Conservation (phyloP, 2,113 vertebrate genomes). For the Phycodurus eques region DNA sequence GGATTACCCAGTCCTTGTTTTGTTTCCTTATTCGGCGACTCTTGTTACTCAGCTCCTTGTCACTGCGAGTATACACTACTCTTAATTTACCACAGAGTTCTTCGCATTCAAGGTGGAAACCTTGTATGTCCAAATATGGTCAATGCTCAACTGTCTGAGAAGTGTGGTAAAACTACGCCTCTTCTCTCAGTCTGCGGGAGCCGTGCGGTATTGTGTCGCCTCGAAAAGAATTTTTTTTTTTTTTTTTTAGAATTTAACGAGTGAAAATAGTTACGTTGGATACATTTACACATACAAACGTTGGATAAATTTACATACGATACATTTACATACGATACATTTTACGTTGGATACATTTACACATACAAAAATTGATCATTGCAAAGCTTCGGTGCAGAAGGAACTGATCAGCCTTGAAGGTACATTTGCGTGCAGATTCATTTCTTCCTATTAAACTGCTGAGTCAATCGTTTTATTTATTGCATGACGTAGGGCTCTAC, state of each 20-base stretch:
- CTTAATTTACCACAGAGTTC: conserved; percentile 45
- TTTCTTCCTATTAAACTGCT: background rate
- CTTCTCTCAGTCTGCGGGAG: too few species aligned
- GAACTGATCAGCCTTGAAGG: background rate
- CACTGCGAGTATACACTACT: conserved; percentile 51
- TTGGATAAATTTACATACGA: background rate
- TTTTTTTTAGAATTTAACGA: background rate
- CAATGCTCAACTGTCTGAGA: too few species aligned
- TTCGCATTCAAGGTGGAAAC: background rate
- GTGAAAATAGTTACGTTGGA: background rate
- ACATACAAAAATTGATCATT: background rate
- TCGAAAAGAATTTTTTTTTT: background rate
- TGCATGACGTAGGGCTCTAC: background rate
- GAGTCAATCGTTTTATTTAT: background rate
- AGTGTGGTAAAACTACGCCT: too few species aligned
- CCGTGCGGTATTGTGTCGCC: too few species aligned
- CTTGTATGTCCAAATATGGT: background rate
- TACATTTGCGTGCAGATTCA: background rate
- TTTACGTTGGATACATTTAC: background rate
- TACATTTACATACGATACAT: too few species aligned
- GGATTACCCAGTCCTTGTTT: conserved; percentile 75
- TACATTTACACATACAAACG: too few species aligned
- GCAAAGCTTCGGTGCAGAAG: background rate
- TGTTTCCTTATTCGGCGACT: conserved; percentile 80
- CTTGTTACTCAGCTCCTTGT: conserved; percentile 74